Conservation (phyloP, 1,140 invertebrate genomes). For the Eulimnadia texana region DNA sequence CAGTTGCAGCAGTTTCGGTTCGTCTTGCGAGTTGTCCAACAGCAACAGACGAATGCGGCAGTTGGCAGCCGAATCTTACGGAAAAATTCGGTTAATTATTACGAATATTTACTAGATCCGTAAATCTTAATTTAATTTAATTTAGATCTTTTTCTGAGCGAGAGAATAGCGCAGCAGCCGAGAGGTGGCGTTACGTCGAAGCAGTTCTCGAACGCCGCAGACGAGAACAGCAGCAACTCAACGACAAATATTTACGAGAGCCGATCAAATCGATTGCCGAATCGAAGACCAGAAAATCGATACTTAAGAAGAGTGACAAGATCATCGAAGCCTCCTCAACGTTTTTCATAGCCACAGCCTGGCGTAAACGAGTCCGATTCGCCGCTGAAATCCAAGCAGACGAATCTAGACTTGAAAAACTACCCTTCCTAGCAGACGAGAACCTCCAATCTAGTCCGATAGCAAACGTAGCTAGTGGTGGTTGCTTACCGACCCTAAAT, state of each 20-base stretch:
- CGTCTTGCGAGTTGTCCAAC: not conserved
- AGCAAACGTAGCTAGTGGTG: not conserved
- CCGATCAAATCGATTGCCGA: not conserved
- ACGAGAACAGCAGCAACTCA: not conserved
- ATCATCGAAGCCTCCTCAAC: not conserved
- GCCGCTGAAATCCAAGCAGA: not conserved
- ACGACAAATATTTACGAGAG: not conserved
- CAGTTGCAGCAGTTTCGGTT: not conserved
- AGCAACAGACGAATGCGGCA: not conserved
- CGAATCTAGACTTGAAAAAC: not conserved
- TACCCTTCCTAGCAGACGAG: not conserved
- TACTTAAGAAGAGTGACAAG: not conserved
- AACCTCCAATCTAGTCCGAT: not conserved
- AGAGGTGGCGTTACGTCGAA: slow-evolving; percentile 7
- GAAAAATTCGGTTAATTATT: not conserved
- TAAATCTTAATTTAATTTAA: too few relatives aligned
- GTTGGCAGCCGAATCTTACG: not conserved
- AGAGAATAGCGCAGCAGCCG: slow-evolving; percentile 3
- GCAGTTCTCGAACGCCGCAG: not conserved
- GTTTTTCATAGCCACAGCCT: not conserved
- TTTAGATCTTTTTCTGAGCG: not conserved
- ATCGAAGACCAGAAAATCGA: not conserved
- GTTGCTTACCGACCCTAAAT: not conserved
- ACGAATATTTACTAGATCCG: too few relatives aligned
- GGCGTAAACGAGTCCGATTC: not conserved